These are phyloP conservation scores for Thera britannica DNA, from an alignment of 2,888 invertebrate genomes.

Conservation along the genomic window DNA sequence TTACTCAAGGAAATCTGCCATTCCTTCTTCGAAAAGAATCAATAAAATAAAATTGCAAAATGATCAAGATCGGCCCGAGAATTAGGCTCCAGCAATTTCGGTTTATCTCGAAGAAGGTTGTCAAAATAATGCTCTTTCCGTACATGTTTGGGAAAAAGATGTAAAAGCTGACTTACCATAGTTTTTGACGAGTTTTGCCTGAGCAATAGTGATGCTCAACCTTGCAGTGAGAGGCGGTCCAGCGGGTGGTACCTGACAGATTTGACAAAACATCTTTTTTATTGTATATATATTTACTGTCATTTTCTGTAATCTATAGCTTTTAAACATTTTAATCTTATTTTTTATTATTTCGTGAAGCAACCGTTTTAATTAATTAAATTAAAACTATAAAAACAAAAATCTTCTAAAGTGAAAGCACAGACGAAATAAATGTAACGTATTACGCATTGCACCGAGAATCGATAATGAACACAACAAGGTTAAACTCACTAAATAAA, in stretches of 20 bases:
- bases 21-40: no score
- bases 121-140: no score
- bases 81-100: no score
- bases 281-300: no score
- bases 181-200: conserved; percentile 96
- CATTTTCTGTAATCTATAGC: no score
- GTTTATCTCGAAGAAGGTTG: no score
- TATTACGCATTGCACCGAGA: conserved; percentile 2
- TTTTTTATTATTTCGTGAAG: no score
- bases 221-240: conserved; percentile 86
- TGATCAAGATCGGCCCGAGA: no score
- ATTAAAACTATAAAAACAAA: not conserved
- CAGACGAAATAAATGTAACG: not conserved
- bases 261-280: not conserved
- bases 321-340: no score
- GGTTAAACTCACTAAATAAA: not conserved
- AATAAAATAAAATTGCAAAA: no score
- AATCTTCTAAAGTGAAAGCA: not conserved
- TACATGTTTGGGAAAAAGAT: not conserved
- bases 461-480: not conserved
- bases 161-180: conserved; percentile 85
- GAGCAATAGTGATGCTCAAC: conserved; percentile 93
- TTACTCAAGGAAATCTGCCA: no score
- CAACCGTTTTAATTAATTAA: no score
- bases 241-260: conserved; percentile 61